These are phyloP conservation scores for Dastarcus helophoroides DNA, from an alignment of 2,888 invertebrate species.

Conservation along the genomic window DNA sequence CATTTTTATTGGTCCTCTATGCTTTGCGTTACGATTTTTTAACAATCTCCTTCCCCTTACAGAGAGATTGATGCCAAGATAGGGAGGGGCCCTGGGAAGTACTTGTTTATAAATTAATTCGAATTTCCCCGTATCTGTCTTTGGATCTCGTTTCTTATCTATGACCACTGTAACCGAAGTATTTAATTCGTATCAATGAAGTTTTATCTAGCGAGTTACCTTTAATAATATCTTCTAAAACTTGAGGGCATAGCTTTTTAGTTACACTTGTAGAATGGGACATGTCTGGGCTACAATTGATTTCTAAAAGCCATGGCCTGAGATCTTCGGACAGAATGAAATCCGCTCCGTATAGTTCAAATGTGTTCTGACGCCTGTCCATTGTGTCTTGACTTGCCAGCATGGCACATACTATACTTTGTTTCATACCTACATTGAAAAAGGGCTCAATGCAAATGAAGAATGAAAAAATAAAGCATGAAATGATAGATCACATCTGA, in stretches of 20 bases:
- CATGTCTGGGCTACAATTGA: conserved; percentile 88
- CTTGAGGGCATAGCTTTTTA: conserved; percentile 72
- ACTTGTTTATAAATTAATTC: conserved; percentile 69
- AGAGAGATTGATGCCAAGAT: conserved; percentile 61
- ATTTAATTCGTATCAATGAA: too few relatives aligned
- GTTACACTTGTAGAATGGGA: conserved; percentile 86
- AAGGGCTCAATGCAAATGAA: too few relatives aligned
- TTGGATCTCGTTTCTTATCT: conserved; percentile 58
- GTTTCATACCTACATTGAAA: conserved; percentile 31
- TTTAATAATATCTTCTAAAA: conserved; percentile 84
- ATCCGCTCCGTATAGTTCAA: conserved; percentile 90
- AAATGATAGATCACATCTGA: too few relatives aligned
- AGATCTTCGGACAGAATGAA: conserved; percentile 86
- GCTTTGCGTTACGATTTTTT: conserved; percentile 26
- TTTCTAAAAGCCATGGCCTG: conserved; percentile 87
- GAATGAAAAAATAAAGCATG: too few relatives aligned
- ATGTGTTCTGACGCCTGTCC: conserved; percentile 72
- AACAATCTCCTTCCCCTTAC: conserved; percentile 54
- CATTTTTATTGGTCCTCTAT: conserved; percentile 8
- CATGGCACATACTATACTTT: conserved; percentile 59
- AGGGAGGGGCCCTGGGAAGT: conserved; percentile 68
- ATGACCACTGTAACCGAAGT: conserved; percentile 54
- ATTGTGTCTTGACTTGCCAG: conserved; percentile 77
- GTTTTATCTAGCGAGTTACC: too few relatives aligned
- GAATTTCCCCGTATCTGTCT: conserved; percentile 70